phyloP scores from a whole-genome alignment of 2,113 vertebrate species.

The Heterotilapia buettikoferi region DNA sequence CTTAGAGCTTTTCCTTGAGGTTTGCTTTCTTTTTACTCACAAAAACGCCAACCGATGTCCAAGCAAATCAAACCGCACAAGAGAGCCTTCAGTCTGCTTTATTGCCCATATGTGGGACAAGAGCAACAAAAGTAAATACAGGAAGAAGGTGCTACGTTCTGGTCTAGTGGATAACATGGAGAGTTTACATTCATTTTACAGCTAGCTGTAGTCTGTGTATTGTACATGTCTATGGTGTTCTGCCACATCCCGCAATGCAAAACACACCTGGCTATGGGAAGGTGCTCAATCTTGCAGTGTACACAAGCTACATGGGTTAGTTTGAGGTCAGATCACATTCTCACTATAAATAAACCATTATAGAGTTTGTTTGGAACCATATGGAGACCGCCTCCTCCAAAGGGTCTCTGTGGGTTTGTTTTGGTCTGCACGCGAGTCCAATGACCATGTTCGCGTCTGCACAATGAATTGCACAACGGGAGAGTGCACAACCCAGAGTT shows the following conservation, averaged over 20 bases:
- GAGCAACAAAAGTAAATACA: not conserved
- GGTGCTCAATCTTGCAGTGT: not conserved
- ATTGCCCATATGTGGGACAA: not conserved
- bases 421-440: not conserved
- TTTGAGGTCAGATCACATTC: not conserved
- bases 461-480: not conserved
- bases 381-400: not conserved
- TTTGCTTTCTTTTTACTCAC: not conserved
- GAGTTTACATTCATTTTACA: not conserved
- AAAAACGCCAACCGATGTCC: not conserved
- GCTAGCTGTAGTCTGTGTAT: not conserved
- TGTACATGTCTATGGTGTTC: not conserved
- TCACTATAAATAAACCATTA: not conserved
- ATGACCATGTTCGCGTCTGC: not conserved
- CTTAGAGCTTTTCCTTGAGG: not conserved
- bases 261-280: not conserved
- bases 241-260: not conserved
- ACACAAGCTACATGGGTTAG: not conserved
- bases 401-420: not conserved
- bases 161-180: not conserved
- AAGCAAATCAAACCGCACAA: not conserved
- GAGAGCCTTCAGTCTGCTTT: not conserved
- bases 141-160: not conserved
- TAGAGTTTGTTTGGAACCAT: not conserved
- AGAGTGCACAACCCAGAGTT: not conserved